A percentile compares a stretch with the other conserved stretches of the same genome.
phyloP scores from a whole-genome alignment of 2,888 invertebrate species.

The Oscheius sp. region DNA sequence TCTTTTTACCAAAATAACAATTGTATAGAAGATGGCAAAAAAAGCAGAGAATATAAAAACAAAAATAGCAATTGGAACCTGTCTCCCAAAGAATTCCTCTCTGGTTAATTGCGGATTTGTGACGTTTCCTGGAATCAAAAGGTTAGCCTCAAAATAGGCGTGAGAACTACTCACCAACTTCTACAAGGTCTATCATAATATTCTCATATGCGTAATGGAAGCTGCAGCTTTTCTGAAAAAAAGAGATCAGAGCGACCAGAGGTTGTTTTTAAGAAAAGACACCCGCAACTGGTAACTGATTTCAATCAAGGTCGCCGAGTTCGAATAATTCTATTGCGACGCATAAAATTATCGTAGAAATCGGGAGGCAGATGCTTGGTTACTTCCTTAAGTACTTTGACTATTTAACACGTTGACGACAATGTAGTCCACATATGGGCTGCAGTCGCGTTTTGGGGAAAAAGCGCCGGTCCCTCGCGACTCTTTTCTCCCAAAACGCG shows the following conservation, averaged over 20 bases:
- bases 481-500: too few species aligned
- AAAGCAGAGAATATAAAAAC: slow-evolving; percentile 35
- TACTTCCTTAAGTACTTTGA: too few species aligned
- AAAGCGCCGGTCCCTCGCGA: too few species aligned
- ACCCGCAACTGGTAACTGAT: not conserved
- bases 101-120: not conserved
- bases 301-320: not conserved
- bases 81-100: slow-evolving; percentile 33
- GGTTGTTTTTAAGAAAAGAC: not conserved
- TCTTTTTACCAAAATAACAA: slow-evolving; percentile 36
- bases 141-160: not conserved
- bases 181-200: not conserved
- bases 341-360: not conserved
- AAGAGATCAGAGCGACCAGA: too few species aligned
- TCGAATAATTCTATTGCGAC: not conserved
- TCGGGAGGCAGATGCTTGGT: too few species aligned
- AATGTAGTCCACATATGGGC: too few species aligned
- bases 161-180: not conserved
- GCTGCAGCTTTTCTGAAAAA: not conserved
- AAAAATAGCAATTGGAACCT: slow-evolving; percentile 46
- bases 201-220: not conserved
- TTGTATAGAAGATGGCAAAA: slow-evolving; percentile 38
- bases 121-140: not conserved
- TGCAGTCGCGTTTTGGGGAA: too few species aligned
- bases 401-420: too few species aligned